These are phyloP conservation scores for Alloplasta piceator DNA, from an alignment of 2,888 invertebrate species.

Conservation along the genomic window DNA sequence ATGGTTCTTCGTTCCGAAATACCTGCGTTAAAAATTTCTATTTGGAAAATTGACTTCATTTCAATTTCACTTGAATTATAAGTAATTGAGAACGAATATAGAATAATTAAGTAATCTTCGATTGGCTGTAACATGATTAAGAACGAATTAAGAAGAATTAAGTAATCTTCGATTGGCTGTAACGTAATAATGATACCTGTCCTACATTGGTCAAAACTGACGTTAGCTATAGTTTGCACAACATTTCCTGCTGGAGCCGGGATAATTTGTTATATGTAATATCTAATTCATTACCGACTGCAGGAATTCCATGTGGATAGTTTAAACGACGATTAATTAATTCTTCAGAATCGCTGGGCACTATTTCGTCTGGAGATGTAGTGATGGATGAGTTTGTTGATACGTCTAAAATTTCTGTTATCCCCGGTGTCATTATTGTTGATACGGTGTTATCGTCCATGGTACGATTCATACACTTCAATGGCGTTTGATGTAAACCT, in stretches of 20 bases:
- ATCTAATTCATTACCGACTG: background rate
- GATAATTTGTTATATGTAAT: no score
- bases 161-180: background rate
- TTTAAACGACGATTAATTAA: constrained; percentile 11
- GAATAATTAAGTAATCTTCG: background rate
- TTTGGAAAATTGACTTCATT: no score
- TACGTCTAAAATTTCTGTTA: background rate
- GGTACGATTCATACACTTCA: constrained; percentile 47
- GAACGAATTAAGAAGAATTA: background rate
- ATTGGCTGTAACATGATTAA: background rate
- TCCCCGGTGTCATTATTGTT: background rate
- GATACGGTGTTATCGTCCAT: background rate
- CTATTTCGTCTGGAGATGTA: background rate
- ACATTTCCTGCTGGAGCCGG: no score
- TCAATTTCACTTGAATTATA: background rate
- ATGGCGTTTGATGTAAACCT: constrained; percentile 52
- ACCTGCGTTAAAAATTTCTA: no score
- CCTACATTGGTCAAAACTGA: no score
- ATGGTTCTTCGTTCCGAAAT: background rate
- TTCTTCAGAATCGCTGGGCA: constrained; percentile 11
- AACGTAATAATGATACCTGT: background rate
- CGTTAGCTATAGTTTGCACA: no score
- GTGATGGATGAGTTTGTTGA: background rate
- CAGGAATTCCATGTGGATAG: background rate
- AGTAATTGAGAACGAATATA: background rate